phyloP scores from a whole-genome alignment of 2,113 vertebrate species.

The Trichomycterus rosablanca region DNA sequence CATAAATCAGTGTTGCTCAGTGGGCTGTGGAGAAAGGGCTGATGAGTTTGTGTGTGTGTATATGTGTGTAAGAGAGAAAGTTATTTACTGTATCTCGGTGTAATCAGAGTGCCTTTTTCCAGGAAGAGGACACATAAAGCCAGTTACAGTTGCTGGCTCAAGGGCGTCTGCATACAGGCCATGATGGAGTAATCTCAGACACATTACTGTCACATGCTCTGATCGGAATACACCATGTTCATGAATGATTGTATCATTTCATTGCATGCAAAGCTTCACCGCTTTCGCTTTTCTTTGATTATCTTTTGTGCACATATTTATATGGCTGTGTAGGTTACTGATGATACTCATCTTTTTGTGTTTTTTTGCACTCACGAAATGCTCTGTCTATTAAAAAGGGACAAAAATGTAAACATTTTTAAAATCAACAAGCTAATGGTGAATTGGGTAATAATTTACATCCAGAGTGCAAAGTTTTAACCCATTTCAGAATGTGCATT shows the following conservation, averaged over 20 bases:
- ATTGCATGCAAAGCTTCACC: constrained; percentile 11
- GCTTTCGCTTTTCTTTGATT: not conserved
- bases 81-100: constrained; percentile 45
- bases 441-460: too few species aligned
- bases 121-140: constrained; percentile 35
- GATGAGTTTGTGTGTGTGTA: constrained; percentile 14
- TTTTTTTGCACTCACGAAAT: not conserved
- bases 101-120: constrained; percentile 41
- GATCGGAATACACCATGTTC: constrained; percentile 8
- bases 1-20: constrained; percentile 32
- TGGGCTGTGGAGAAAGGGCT: constrained; percentile 14
- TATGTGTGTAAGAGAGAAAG: constrained; percentile 9
- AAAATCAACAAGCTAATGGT: too few species aligned
- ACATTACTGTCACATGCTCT: constrained; percentile 24
- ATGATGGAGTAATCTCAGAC: constrained; percentile 33
- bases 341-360: constrained; percentile 8
- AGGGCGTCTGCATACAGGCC: constrained; percentile 28
- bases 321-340: not conserved
- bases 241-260: not conserved
- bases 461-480: too few species aligned
- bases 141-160: constrained; percentile 33
- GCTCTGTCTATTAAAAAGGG: not conserved
- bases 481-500: too few species aligned
- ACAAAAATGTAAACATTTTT: not conserved
- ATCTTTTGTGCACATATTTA: constrained; percentile 1